Evolutionary conservation across 2,797 vertebrate genomes (phyloP), one percentile per base, ranked within the genome.

Genomic region (Mus minutoides): DNA sequence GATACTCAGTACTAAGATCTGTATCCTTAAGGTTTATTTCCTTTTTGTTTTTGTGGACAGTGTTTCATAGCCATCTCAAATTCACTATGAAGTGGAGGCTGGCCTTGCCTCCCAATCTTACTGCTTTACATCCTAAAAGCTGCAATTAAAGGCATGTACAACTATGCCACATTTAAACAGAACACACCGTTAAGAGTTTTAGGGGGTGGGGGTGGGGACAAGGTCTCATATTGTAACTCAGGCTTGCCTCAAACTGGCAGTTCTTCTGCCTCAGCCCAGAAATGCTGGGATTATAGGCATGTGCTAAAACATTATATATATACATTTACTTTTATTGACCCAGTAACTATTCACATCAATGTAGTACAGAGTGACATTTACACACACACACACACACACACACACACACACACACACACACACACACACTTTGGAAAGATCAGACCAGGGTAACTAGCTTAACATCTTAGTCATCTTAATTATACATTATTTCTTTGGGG

Each of bases 141-240:
- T 83, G 58, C 5, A 40, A 83, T 60, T 60, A 82, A 11, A 83
- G 80, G 26, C 56, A 62, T 19, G 37, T 31, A 62, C 24, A 9
- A 62, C 37, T 29, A 43, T 31, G 58, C 8, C 7, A 24, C 43
- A 13, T 29, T 83, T 82, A 82, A 82, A 82, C 6, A 58, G 13
- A 62, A 31, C 19, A 31, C 19, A 17, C 16, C 40, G 56, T 31
- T 83, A 62, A 60, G 22, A 37, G 34, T 14, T 71, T 17, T 71
- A 1, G 14, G 14, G 16, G 31, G 14, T 0, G 6, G 16, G 34
- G 14, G 1, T 1, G 6, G 6, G 34, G 29, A 22, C 60, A 43
- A 69, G 19, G 34, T 54, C 49, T 91, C 22, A 58, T 40, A 26
- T 26, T n/a, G 54, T 58, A n/a, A n/a, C 67, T 34, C 67, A 71